A percentile compares a stretch with the other conserved stretches of the same genome.
Conservation (phyloP, 2,888 invertebrate species). For the Amphipoea lucens region DNA sequence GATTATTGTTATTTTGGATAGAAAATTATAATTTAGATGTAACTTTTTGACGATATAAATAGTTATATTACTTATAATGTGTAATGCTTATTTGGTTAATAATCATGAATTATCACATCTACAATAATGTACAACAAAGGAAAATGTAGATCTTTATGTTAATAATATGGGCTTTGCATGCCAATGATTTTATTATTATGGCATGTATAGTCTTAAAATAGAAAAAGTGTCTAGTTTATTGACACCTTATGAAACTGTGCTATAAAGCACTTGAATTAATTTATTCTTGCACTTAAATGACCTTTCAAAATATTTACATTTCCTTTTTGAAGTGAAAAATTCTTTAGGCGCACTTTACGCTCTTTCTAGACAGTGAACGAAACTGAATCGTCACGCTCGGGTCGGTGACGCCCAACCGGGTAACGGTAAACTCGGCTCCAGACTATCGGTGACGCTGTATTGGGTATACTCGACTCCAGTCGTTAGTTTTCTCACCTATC, state of each 20-base stretch:
- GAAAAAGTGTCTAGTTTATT: neutral
- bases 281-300: neutral
- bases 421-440: neutral
- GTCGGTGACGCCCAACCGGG: neutral
- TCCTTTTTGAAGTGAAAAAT: neutral
- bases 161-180: conserved; percentile 4
- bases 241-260: neutral
- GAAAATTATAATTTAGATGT: neutral
- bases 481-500: neutral
- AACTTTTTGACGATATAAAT: conserved; percentile 9
- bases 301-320: neutral
- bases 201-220: neutral
- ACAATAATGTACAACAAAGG: conserved; percentile 25
- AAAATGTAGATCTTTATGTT: too few species aligned
- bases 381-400: too few species aligned
- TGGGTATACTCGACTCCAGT: neutral
- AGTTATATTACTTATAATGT: neutral
- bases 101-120: neutral
- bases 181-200: neutral
- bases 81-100: conserved; percentile 20
- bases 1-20: conserved; percentile 22
- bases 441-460: neutral
- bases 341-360: neutral
- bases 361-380: neutral
- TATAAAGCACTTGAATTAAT: neutral